Evolutionary conservation across 2,113 vertebrate species (phyloP), one percentile per base, ranked within the genome.

Genomic region (Rhizomys pruinosus): DNA sequence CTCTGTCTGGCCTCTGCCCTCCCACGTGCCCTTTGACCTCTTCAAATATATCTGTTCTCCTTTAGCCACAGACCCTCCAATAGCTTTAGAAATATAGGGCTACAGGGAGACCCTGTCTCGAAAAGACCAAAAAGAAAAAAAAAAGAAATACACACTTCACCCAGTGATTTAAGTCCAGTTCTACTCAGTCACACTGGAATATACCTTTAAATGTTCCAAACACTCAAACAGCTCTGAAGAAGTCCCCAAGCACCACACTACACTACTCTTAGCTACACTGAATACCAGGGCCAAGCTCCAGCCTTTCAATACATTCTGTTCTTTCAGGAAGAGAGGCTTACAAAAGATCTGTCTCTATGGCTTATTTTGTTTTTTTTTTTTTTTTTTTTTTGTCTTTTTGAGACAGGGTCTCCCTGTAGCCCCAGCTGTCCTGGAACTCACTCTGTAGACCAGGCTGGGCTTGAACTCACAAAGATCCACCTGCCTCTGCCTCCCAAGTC

Each of bases 261-360:
- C n/a, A 47, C 66, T 32, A 37, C 92, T 63, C 27, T 15, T 11
- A 20, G 34, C 74, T 95, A 9, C 92, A 47, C 73, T 81, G 79
- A 93, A 86, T 71, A 34, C 29, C n/a, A 59, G 19, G 19, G 39
- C 76, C n/a, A 68, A 39, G 74, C 93, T 82, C 73, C 52, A 96
- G 78, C 47, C 42, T 72, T 94, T 64, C 77, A 76, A 61, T 59
- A 84, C 77, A 84, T 47, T 92, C 78, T 72, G 37, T 12, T 84
- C 93, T 95, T 89, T 84, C 87, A 92, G 85, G 80, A 92, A 29
- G 89, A 94, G 39, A 79, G 68, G 4, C 91, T 95, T n/a, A 81
- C 59, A 74, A 71, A 72, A 79, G 59, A 44, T 91, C 57, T 92
- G 69, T 92, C 57, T 95, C 73, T 77, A 66, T 27, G 20, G 80